Percentiles rank a stretch among this genome's conserved stretches.
Evolutionary conservation across 2,888 invertebrate species (phyloP).

Genomic region (Euzophera pinguis): DNA sequence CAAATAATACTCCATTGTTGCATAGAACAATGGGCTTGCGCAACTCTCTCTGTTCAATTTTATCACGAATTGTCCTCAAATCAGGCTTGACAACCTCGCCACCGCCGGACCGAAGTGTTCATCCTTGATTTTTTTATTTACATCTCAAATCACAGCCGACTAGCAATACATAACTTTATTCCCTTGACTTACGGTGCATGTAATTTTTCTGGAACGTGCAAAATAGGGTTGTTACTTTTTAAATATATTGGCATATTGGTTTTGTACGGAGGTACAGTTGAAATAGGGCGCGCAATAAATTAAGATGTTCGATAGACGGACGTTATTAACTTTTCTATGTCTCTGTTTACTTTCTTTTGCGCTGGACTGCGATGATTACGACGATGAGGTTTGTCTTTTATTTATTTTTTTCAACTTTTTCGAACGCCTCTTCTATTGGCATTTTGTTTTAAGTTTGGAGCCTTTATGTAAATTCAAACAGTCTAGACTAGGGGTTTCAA

Average conservation of each 20-base stretch:
- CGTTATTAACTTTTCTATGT: conserved; percentile 20
- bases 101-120: conserved; percentile 8
- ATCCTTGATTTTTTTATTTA: conserved; percentile 6
- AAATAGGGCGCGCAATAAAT: conserved; percentile 24
- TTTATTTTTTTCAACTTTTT: background rate
- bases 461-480: too few species aligned
- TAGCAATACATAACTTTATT: background rate
- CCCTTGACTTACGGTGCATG: background rate
- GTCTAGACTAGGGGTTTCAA: background rate
- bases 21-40: conserved; percentile 17
- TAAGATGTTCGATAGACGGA: conserved; percentile 25
- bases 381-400: conserved; percentile 16
- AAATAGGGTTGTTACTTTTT: conserved; percentile 9
- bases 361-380: conserved; percentile 16
- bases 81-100: conserved; percentile 32
- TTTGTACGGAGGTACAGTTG: conserved; percentile 11
- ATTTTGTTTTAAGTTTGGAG: background rate
- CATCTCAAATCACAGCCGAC: background rate
- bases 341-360: conserved; percentile 21
- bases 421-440: background rate
- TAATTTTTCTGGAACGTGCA: background rate
- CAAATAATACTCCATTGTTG: conserved; percentile 18
- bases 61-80: conserved; percentile 33
- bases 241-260: conserved; percentile 26
- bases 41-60: conserved; percentile 24